Evolutionary conservation across 1,140 invertebrate species (phyloP), one percentile per base, ranked within the genome.

Genomic region (Glossosoma conforme): DNA sequence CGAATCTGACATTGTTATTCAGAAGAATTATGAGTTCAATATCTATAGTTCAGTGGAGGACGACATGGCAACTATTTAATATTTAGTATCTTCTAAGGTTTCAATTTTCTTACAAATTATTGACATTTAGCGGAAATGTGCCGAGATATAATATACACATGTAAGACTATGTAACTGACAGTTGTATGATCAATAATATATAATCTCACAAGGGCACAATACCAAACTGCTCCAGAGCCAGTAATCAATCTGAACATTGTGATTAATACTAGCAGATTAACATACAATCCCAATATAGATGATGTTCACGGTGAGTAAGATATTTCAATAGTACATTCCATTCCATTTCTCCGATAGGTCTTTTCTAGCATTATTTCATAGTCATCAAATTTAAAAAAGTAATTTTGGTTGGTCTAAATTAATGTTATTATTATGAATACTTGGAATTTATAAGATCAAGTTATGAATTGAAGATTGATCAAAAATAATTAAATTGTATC

Each of bases 201-300:
- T 40, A 48, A 51, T 51, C 22, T 44, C 43, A 52, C 50, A 52
- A 52, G 50, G 50, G 50, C 50, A 52, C 50, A 52, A 44, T 32
- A 52, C 50, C 35, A 44, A 33, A 20, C 32, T 37, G 28, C 25
- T 8, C n/a, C 25, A 8, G 6, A n/a, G n/a, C 25, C 6, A 28
- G n/a, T 28, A 28, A 28, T 28, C 25, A 28, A 28, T 28, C 6
- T 28, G 25, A 6, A 28, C 25, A 28, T 28, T 28, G 6, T 28
- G n/a, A 28, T 28, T 8, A 28, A 14, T 24, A 15, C 21, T 18
- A 9, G 19, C 30, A 44, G 24, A 44, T 44, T 44, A 32, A 30
- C 42, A 32, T 32, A 24, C 20, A 24, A 13, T 30, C 42, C 42
- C 18, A 44, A 44, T 18, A 44, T 44, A 44, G 33, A 44, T 18